phyloP scores from a whole-genome alignment of 1,140 invertebrate species.

The Kradibia gibbosae region DNA sequence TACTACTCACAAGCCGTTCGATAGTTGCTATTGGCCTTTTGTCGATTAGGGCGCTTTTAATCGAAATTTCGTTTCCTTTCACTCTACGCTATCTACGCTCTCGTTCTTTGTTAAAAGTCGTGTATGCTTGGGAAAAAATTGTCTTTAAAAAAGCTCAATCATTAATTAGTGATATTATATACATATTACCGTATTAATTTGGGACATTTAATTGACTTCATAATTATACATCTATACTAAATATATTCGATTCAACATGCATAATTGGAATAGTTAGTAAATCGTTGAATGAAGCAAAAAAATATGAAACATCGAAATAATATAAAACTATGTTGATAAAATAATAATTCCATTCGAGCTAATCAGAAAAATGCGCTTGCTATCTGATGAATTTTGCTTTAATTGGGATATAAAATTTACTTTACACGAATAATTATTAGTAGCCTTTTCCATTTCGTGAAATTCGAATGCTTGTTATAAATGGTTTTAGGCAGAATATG shows the following conservation, averaged over 20 bases:
- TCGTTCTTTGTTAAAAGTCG: too few species aligned
- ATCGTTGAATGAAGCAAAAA: background rate
- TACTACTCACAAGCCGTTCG: background rate
- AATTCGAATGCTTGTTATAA: conserved; percentile 33
- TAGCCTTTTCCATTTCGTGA: conserved; percentile 24
- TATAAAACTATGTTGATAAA: conserved; percentile 25
- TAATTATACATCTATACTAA: too few species aligned
- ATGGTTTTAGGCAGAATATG: conserved; percentile 15
- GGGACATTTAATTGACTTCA: too few species aligned
- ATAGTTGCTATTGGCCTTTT: background rate
- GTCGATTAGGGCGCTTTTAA: background rate
- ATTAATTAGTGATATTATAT: too few species aligned
- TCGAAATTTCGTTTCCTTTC: background rate
- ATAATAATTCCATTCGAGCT: conserved; percentile 6
- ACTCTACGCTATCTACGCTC: too few species aligned
- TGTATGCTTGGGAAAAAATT: too few species aligned
- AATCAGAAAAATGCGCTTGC: conserved; percentile 27
- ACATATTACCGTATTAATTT: too few species aligned
- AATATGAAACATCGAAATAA: background rate
- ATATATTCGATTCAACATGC: too few species aligned
- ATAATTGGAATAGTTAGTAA: background rate
- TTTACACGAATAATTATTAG: conserved; percentile 19
- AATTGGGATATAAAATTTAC: conserved; percentile 45
- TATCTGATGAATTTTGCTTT: conserved; percentile 21
- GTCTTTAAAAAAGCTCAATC: too few species aligned